phyloP scores from a whole-genome alignment of 2,888 invertebrate species.

The Apamea sordens region DNA sequence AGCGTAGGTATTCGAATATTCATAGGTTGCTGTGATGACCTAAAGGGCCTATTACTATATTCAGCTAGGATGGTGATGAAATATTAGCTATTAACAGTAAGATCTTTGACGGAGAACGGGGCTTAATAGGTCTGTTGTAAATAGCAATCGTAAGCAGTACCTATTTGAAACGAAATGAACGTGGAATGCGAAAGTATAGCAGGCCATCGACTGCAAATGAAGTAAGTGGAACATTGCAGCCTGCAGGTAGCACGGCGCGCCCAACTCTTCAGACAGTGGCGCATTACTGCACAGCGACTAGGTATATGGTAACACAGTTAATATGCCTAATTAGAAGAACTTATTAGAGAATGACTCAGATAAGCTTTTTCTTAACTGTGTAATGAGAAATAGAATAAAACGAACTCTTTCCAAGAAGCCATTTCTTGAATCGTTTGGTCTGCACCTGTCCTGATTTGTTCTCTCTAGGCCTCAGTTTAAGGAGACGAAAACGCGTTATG shows the following conservation, averaged over 20 bases:
- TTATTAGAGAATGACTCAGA: background rate
- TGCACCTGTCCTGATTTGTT: background rate
- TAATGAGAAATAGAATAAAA: background rate
- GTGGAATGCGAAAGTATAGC: conserved; percentile 49
- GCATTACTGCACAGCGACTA: conserved; percentile 7
- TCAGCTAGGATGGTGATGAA: background rate
- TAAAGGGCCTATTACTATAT: background rate
- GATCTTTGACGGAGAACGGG: conserved; percentile 1
- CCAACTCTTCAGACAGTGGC: conserved; percentile 5
- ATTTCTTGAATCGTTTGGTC: background rate
- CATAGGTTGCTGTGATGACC: background rate
- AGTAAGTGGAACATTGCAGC: conserved; percentile 14
- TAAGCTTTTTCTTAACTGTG: conserved; percentile 1
- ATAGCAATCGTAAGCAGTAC: conserved; percentile 21
- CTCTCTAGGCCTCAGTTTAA: too few species aligned
- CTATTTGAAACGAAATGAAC: conserved; percentile 34
- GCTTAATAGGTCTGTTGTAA: conserved; percentile 30
- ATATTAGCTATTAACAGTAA: background rate
- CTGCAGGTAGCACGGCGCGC: conserved; percentile 5
- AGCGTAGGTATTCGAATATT: background rate
- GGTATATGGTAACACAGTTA: conserved; percentile 13
- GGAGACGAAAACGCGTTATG: background rate
- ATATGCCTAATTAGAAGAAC: conserved; percentile 20
- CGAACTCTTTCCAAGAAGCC: background rate
- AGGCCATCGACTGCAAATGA: conserved; percentile 33